Percentiles rank a stretch among this genome's conserved stretches.
phyloP scores from a whole-genome alignment of 2,113 vertebrate species.

The Gallinago jamesoni region DNA sequence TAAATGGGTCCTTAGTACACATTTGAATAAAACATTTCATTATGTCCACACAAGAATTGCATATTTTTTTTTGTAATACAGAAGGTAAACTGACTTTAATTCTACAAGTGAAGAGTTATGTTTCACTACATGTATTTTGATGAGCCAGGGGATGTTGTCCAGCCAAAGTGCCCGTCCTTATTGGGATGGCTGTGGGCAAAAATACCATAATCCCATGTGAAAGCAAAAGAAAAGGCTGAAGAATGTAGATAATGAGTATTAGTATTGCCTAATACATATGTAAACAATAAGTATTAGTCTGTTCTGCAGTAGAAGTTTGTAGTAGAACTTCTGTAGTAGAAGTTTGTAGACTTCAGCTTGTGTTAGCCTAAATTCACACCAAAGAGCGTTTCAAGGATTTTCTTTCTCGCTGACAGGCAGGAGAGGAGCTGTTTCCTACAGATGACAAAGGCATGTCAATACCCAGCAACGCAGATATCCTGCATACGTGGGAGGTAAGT shows the following conservation, averaged over 20 bases:
- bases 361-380: background rate
- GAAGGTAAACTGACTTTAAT: background rate
- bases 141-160: background rate
- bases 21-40: background rate
- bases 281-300: background rate
- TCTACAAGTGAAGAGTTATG: background rate
- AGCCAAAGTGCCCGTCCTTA: background rate
- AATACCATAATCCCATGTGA: accelerated
- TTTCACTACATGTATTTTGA: background rate
- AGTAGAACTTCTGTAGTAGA: background rate
- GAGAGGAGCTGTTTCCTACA: conserved; percentile 77
- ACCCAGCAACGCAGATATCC: conserved; percentile 71
- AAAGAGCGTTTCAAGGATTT: background rate
- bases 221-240: background rate
- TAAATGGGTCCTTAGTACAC: background rate
- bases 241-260: background rate
- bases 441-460: conserved; percentile 79
- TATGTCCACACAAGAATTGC: background rate
- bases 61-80: background rate
- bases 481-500: conserved; percentile 89
- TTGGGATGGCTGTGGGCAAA: background rate
- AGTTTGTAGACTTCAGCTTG: background rate
- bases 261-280: background rate
- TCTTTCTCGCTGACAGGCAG: conserved; percentile 70
- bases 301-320: background rate